Conservation (phyloP, 2,113 vertebrate genomes). For the Diphyllodes magnificus region DNA sequence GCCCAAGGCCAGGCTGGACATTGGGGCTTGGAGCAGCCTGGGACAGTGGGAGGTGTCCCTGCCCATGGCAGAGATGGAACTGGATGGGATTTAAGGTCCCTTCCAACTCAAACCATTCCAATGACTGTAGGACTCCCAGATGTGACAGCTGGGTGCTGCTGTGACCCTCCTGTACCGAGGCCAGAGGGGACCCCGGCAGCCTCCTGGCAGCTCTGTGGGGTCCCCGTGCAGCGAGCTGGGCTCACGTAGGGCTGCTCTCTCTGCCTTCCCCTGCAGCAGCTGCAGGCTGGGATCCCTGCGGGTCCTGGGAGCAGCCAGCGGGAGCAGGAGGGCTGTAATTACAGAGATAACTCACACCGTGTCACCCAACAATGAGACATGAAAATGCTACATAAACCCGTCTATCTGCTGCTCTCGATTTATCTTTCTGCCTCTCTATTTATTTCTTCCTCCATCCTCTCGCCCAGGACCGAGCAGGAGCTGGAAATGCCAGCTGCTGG, state of each 20-base stretch:
- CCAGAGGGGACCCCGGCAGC: background rate
- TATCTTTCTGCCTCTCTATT: constrained; percentile 39
- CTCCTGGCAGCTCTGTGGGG: too few species aligned
- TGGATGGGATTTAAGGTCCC: rapidly evolving
- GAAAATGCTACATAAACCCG: constrained; percentile 31
- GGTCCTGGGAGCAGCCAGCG: background rate
- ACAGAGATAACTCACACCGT: constrained; percentile 44
- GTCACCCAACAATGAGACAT: constrained; percentile 44
- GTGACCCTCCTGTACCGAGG: too few species aligned
- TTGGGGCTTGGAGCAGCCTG: background rate
- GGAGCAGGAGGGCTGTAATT: constrained; percentile 2
- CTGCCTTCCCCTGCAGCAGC: background rate
- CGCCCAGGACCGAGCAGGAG: background rate
- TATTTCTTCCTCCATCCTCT: constrained; percentile 25
- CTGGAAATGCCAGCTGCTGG: constrained; percentile 57
- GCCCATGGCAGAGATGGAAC: background rate
- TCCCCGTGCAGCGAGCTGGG: rapidly evolving
- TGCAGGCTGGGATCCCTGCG: background rate
- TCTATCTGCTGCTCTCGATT: constrained; percentile 24
- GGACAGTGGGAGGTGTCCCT: background rate
- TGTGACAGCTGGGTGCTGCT: background rate
- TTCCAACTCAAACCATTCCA: rapidly evolving
- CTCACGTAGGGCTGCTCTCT: rapidly evolving
- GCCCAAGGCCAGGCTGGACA: background rate
- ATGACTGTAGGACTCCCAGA: background rate